Evolutionary conservation across 2,113 vertebrate species (phyloP), one percentile per base, ranked within the genome.

Genomic region (Camelus dromedarius): DNA sequence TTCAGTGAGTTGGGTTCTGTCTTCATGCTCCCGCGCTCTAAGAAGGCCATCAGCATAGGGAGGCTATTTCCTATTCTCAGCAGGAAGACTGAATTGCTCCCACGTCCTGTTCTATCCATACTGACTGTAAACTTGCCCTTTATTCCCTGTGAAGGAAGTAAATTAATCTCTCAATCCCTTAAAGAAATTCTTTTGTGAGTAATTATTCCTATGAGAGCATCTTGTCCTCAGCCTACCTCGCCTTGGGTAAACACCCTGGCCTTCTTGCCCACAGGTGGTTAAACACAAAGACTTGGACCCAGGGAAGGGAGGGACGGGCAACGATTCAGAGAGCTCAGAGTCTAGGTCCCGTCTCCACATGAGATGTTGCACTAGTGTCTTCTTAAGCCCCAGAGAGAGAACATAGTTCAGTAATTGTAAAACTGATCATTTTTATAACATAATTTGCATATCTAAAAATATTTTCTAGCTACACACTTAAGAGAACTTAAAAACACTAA

Each of bases 401-500:
- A 73, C 4, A 90, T 52, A 94, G 32, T 24, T 89, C 62, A 77
- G 12, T 19, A 62, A 67, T 60, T 42, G 95, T 60, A 50, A 75
- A 79, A 85, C 54, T 30, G 19, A 83, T 76, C 7, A 77, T 0
- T 2, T 81, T 52, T 84, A 38, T 35, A 95, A 87, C 42, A 80
- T 60, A 89, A 4, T 89, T 84, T 81, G 58, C 35, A 80, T 75
- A 77, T 38, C 60, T 95, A 70, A 30, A 80, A 94, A 46, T 58
- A 50, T 79, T 90, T 90, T n/a, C n/a, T 88, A 82, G 48, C 19
- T 46, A 92, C 18, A 95, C 35, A 85, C 16, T 82, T 58, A 4
- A 79, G 54, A 93, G 72, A 95, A 56, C 16, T 85, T 66, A 54
- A 86, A 89, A 91, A 62, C 8, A 85, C 48, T 50, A 66, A 88